A percentile compares a stretch with the other conserved stretches of the same genome.
Conservation (phyloP, 2,888 invertebrate species). For the Ormyrus rosae region DNA sequence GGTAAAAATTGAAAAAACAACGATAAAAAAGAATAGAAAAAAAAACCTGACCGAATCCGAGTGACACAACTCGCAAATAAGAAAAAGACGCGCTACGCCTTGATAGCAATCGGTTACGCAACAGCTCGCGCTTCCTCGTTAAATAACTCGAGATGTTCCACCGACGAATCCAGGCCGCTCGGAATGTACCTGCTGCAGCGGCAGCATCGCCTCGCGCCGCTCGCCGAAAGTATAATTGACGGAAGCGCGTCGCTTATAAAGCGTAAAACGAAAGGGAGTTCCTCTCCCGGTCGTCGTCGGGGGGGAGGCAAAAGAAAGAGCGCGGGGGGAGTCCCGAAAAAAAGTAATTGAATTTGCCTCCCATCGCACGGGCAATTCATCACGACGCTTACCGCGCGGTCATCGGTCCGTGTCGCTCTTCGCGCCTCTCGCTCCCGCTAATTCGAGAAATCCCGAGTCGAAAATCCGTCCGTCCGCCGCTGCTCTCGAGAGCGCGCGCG, state of each 20-base stretch:
- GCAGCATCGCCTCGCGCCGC: neutral
- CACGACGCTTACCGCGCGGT: conserved; percentile 33
- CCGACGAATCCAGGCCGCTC: too few species aligned
- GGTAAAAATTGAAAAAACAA: too few species aligned
- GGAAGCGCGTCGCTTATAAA: conserved; percentile 49
- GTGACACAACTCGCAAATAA: too few species aligned
- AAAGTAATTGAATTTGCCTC: conserved; percentile 55
- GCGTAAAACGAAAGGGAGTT: neutral
- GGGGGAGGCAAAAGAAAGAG: neutral
- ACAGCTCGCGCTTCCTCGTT: neutral
- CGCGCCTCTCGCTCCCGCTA: conserved; percentile 56
- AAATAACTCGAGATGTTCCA: too few species aligned
- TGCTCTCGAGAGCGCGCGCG: neutral
- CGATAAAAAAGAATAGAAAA: too few species aligned
- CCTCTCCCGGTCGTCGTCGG: too few species aligned
- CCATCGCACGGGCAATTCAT: conserved; percentile 53
- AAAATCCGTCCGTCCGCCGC: conserved; percentile 33
- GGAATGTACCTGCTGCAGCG: too few species aligned
- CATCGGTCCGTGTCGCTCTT: conserved; percentile 47
- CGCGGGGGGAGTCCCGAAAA: neutral
- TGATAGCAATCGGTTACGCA: too few species aligned
- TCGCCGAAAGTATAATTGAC: conserved; percentile 46
- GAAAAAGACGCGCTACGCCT: too few species aligned
- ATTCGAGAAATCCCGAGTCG: conserved; percentile 51
- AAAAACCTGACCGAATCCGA: too few species aligned